A percentile compares a stretch with the other conserved stretches of the same genome.
Evolutionary conservation across 2,113 vertebrate genomes (phyloP).

Genomic region (Mobula birostris): DNA sequence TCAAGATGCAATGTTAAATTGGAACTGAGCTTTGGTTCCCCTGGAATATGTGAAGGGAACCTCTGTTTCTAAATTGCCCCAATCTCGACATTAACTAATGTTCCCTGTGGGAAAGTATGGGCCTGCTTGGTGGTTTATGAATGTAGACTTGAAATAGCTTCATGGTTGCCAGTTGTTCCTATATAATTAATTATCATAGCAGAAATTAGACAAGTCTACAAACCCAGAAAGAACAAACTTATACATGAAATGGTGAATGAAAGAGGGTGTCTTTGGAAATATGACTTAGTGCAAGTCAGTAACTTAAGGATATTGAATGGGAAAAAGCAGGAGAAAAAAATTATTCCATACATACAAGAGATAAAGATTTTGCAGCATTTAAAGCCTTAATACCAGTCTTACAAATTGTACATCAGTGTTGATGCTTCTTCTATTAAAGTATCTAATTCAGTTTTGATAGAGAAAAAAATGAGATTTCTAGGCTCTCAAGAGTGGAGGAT

Average conservation of each 20-base stretch:
- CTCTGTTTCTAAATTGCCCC: not conserved
- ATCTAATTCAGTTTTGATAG: not conserved
- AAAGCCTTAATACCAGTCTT: too few species aligned
- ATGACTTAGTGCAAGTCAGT: not conserved
- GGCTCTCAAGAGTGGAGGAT: not conserved
- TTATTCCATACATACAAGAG: not conserved
- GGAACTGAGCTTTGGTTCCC: not conserved
- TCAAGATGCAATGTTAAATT: not conserved
- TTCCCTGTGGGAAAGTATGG: not conserved
- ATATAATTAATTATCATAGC: too few species aligned
- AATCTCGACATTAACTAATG: not conserved
- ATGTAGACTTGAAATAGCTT: not conserved
- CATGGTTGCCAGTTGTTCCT: not conserved
- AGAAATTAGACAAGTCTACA: not conserved
- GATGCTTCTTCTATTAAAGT: not conserved
- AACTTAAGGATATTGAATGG: too few species aligned
- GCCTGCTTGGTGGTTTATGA: not conserved
- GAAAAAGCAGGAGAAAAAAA: not conserved
- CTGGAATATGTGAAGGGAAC: not conserved
- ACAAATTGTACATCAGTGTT: not conserved
- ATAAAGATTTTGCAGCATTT: not conserved
- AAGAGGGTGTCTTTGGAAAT: not conserved
- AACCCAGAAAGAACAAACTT: not conserved
- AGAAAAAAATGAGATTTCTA: not conserved
- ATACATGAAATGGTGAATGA: not conserved